Conservation (phyloP, 35 echinoderm and acorn worm species). For the Holothuria glaberrima region DNA sequence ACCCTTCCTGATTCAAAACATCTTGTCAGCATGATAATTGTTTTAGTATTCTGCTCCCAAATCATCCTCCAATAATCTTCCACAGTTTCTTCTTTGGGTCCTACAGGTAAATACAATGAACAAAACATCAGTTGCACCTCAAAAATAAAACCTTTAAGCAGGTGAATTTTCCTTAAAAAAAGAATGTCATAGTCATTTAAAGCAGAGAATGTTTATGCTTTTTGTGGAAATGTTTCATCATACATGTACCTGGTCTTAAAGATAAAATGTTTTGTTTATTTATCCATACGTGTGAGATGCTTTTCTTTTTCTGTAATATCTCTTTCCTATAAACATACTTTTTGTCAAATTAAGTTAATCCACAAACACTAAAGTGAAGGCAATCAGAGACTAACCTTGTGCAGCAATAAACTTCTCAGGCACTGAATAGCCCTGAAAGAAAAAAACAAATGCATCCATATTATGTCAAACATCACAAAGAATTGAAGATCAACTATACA, state of each 20-base stretch:
- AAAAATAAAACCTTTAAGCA: neutral
- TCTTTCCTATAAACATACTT: too few relatives aligned
- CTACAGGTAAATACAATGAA: neutral
- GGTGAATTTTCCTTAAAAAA: too few relatives aligned
- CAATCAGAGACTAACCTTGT: neutral
- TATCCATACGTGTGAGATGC: too few relatives aligned
- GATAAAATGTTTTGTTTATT: too few relatives aligned
- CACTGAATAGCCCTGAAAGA: neutral
- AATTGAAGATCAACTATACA: neutral
- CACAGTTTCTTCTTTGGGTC: constrained; percentile 15
- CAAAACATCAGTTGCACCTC: neutral
- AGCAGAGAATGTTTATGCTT: too few relatives aligned
- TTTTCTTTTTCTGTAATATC: too few relatives aligned
- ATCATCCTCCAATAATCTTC: constrained; percentile 91
- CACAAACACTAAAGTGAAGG: too few relatives aligned
- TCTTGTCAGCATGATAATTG: constrained; percentile 85
- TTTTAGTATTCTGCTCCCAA: constrained; percentile 81
- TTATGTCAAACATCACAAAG: neutral
- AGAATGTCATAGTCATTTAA: too few relatives aligned
- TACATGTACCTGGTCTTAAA: too few relatives aligned
- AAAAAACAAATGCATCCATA: neutral
- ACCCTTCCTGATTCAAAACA: constrained; percentile 76
- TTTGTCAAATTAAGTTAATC: too few relatives aligned
- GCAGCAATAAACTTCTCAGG: constrained; percentile 25
- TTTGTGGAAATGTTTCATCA: too few relatives aligned